Evolutionary conservation across 2,888 invertebrate genomes (phyloP).

Genomic region (Nemoura dubitans): DNA sequence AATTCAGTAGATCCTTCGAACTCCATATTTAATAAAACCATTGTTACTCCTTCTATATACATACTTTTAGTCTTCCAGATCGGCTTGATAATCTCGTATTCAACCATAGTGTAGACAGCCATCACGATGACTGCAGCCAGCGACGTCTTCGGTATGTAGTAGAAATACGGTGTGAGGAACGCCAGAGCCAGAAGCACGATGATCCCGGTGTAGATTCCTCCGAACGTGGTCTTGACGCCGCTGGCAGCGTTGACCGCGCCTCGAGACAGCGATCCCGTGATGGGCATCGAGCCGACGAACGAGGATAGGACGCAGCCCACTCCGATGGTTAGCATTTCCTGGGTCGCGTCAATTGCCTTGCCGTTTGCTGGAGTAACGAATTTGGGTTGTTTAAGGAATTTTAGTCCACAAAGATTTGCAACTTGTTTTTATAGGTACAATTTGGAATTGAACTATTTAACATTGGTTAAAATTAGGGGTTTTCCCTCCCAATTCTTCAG

Average conservation of each 20-base stretch:
- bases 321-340: constrained; percentile 75
- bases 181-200: constrained; percentile 64
- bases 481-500: no score
- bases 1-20: no score
- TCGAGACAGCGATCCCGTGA: constrained; percentile 69
- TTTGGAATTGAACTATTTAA: no score
- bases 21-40: no score
- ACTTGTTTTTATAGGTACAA: no score
- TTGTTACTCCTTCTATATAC: no score
- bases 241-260: constrained; percentile 78
- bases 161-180: constrained; percentile 73
- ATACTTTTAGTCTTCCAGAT: constrained; percentile 74
- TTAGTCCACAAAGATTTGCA: no score
- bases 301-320: constrained; percentile 72
- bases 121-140: constrained; percentile 77
- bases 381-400: constrained; percentile 14
- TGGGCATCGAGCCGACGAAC: constrained; percentile 75
- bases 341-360: constrained; percentile 72
- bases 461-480: no score
- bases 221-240: constrained; percentile 74
- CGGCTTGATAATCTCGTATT: constrained; percentile 69
- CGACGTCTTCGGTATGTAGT: constrained; percentile 71
- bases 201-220: constrained; percentile 70
- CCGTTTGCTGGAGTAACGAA: constrained; percentile 63
- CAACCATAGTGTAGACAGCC: constrained; percentile 76